phyloP scores from a whole-genome alignment of 2,797 vertebrate species.

The Enteromius unitaeniatus region DNA sequence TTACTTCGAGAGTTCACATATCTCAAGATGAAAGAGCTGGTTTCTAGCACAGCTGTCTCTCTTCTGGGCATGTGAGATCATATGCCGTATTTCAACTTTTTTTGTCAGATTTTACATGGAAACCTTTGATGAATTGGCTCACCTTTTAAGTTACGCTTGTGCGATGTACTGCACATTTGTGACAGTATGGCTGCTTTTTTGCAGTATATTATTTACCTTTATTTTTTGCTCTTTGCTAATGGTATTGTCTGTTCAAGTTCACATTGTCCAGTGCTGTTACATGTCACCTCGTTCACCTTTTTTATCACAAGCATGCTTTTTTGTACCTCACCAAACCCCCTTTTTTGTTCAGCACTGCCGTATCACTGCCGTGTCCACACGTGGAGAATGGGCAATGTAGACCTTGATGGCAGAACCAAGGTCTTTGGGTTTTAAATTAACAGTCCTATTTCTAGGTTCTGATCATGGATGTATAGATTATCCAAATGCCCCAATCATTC shows the following conservation, averaged over 20 bases:
- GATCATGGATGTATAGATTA: not conserved
- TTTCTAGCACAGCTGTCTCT: slow-evolving; percentile 89
- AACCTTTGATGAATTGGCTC: slow-evolving; percentile 79
- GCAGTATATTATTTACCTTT: slow-evolving; percentile 68
- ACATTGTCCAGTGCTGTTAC: slow-evolving; percentile 79
- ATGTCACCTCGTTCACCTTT: slow-evolving; percentile 71
- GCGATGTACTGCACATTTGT: slow-evolving; percentile 72
- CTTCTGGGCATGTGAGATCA: slow-evolving; percentile 85
- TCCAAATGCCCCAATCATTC: not conserved
- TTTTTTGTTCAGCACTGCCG: slow-evolving; percentile 76
- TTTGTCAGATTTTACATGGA: slow-evolving; percentile 71
- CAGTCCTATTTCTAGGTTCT: slow-evolving; percentile 2
- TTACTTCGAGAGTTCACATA: slow-evolving; percentile 68
- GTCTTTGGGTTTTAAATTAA: slow-evolving; percentile 5
- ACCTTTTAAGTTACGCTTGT: slow-evolving; percentile 68
- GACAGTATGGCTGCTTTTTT: slow-evolving; percentile 73
- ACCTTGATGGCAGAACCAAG: slow-evolving; percentile 45
- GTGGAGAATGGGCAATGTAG: slow-evolving; percentile 67
- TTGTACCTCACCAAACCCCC: slow-evolving; percentile 92
- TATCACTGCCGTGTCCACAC: slow-evolving; percentile 77
- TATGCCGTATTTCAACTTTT: slow-evolving; percentile 62
- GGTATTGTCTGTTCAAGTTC: slow-evolving; percentile 86
- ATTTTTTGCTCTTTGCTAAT: slow-evolving; percentile 75
- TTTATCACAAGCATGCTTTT: slow-evolving; percentile 90
- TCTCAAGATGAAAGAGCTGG: slow-evolving; percentile 98